Percentiles rank a stretch among this genome's conserved stretches.
phyloP scores from a whole-genome alignment of 1,140 invertebrate species.

The Psix sp. region DNA sequence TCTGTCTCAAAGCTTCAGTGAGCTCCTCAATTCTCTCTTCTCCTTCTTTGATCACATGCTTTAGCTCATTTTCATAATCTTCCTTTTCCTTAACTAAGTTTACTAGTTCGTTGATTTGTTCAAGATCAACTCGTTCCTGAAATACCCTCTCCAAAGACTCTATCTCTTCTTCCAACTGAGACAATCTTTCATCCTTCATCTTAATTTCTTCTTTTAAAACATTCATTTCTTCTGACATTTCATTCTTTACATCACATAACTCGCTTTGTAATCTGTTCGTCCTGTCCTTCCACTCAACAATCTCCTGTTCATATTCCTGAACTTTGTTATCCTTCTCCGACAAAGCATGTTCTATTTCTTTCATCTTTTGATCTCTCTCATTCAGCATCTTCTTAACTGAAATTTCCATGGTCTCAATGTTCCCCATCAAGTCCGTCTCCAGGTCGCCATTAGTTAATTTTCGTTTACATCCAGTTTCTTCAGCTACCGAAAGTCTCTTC shows the following conservation, averaged over 20 bases:
- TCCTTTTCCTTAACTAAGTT: constrained; percentile 68
- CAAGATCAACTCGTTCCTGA: constrained; percentile 67
- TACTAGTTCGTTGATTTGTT: constrained; percentile 69
- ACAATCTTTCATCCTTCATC: constrained; percentile 62
- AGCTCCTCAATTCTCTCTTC: constrained; percentile 64
- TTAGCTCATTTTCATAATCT: constrained; percentile 58
- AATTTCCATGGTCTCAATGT: constrained; percentile 30
- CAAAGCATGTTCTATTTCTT: constrained; percentile 66
- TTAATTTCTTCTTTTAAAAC: constrained; percentile 67
- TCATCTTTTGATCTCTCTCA: constrained; percentile 67
- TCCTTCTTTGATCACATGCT: constrained; percentile 54
- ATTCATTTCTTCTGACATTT: constrained; percentile 60
- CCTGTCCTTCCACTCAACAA: constrained; percentile 63
- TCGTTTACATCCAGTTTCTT: constrained; percentile 22
- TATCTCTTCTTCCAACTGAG: constrained; percentile 66
- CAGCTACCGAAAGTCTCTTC: constrained; percentile 28
- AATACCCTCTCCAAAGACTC: constrained; percentile 68
- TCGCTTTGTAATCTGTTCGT: constrained; percentile 54
- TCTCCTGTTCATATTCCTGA: constrained; percentile 62
- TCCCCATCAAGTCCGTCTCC: constrained; percentile 16
- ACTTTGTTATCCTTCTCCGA: constrained; percentile 67
- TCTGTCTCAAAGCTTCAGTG: constrained; percentile 57
- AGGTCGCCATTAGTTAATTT: constrained; percentile 8
- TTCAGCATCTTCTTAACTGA: constrained; percentile 24
- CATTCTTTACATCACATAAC: constrained; percentile 45